These are phyloP conservation scores for Falco rusticolus DNA, from an alignment of 2,797 vertebrate species.

Conservation along the genomic window DNA sequence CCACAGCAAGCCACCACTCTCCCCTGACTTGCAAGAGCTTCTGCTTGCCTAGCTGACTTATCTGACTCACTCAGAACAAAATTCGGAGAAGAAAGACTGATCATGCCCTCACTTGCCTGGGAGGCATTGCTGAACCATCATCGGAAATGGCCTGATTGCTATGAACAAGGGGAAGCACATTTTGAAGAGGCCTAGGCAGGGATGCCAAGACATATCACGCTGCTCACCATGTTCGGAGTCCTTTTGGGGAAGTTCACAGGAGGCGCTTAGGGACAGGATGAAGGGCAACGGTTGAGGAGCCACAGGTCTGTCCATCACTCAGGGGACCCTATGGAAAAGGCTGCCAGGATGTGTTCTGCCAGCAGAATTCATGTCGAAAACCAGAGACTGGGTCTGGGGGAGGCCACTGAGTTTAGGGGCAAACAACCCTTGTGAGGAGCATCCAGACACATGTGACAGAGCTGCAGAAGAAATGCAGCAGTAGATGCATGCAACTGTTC, in stretches of 20 bases:
- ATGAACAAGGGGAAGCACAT: conserved; percentile 60
- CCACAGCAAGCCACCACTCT: background rate
- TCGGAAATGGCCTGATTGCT: conserved; percentile 55
- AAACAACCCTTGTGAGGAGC: background rate
- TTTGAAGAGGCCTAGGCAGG: conserved; percentile 54
- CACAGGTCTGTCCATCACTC: conserved; percentile 2
- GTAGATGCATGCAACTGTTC: background rate
- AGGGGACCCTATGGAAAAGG: background rate
- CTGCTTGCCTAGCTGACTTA: conserved; percentile 25
- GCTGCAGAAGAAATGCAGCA: fast-evolving
- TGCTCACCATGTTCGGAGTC: background rate
- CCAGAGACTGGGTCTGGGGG: background rate
- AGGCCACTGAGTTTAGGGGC: background rate
- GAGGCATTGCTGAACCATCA: conserved; percentile 66
- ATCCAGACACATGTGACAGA: background rate
- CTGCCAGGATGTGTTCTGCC: background rate
- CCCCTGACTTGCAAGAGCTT: background rate
- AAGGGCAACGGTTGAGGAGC: background rate
- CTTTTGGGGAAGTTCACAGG: conserved; percentile 37
- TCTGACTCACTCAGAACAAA: conserved; percentile 50
- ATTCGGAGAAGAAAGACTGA: conserved; percentile 44
- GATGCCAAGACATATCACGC: conserved; percentile 57
- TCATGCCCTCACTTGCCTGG: conserved; percentile 53
- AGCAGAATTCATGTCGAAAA: background rate
- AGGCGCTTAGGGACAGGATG: conserved; percentile 12